phyloP scores from a whole-genome alignment of 2,113 vertebrate species.

The Capreolus pygargus region DNA sequence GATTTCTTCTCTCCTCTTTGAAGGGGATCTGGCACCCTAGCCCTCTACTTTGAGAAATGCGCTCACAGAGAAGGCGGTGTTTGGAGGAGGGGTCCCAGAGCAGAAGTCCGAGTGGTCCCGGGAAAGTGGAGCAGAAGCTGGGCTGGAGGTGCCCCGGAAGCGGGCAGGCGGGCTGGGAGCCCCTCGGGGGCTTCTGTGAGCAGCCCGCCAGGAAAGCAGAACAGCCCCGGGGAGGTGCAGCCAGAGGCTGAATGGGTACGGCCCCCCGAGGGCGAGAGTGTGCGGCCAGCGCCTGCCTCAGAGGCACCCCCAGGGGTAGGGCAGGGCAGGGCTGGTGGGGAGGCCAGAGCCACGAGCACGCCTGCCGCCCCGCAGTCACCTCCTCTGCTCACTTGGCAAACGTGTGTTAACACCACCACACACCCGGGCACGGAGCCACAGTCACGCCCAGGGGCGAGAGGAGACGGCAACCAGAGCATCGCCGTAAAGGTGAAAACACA shows the following conservation, averaged over 20 bases:
- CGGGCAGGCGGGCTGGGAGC: fast-evolving
- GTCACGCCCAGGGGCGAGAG: neutral
- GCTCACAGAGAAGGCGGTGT: fast-evolving
- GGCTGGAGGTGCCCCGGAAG: neutral
- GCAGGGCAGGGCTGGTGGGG: fast-evolving
- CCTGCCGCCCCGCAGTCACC: neutral
- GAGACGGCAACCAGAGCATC: fast-evolving
- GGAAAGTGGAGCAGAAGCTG: fast-evolving
- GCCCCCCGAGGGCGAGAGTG: fast-evolving
- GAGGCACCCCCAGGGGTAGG: neutral
- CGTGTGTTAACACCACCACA: fast-evolving
- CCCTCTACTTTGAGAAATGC: fast-evolving
- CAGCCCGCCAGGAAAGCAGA: neutral
- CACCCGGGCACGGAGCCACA: fast-evolving
- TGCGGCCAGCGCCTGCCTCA: neutral
- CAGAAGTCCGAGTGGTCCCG: fast-evolving
- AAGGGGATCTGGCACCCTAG: neutral
- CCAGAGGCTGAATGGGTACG: neutral
- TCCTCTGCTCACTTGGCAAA: neutral
- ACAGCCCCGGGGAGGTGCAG: neutral
- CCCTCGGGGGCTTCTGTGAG: neutral
- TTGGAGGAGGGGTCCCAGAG: neutral
- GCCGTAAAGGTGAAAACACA: fast-evolving
- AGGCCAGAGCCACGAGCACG: neutral
- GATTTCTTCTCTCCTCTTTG: neutral